Evolutionary conservation across 2,113 vertebrate species (phyloP).

Genomic region (Dasyurus viverrinus): DNA sequence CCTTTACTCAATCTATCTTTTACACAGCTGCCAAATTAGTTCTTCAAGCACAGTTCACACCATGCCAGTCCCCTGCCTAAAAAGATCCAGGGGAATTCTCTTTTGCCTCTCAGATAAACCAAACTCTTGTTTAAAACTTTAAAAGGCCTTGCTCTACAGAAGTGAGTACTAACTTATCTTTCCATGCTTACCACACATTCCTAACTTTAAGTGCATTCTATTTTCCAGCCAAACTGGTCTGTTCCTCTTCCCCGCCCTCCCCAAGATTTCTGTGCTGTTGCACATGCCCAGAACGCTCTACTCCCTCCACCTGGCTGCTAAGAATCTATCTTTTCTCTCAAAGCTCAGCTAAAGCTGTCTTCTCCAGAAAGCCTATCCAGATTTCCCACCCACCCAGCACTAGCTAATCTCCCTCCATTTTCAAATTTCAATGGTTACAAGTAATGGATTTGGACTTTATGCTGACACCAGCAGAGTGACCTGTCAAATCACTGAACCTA

Average conservation of each 20-base stretch:
- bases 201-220: background rate
- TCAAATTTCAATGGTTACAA: background rate
- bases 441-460: background rate
- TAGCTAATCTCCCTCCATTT: background rate
- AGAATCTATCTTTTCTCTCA: background rate
- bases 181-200: background rate
- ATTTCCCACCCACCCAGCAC: background rate
- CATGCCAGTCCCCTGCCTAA: background rate
- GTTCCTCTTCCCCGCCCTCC: background rate
- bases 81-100: background rate
- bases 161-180: background rate
- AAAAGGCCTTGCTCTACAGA: background rate
- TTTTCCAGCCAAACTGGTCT: background rate
- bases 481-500: slow-evolving; percentile 12
- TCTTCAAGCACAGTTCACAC: background rate
- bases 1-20: background rate
- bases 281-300: background rate
- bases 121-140: background rate
- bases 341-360: background rate
- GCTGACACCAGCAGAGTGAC: background rate
- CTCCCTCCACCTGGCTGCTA: background rate
- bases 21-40: background rate
- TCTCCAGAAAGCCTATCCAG: background rate
- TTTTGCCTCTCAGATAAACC: background rate
- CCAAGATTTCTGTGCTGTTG: background rate